Percentiles rank a stretch among this genome's conserved stretches.
Conservation (phyloP, 1,140 invertebrate genomes). For the Trissolcus basalis region DNA sequence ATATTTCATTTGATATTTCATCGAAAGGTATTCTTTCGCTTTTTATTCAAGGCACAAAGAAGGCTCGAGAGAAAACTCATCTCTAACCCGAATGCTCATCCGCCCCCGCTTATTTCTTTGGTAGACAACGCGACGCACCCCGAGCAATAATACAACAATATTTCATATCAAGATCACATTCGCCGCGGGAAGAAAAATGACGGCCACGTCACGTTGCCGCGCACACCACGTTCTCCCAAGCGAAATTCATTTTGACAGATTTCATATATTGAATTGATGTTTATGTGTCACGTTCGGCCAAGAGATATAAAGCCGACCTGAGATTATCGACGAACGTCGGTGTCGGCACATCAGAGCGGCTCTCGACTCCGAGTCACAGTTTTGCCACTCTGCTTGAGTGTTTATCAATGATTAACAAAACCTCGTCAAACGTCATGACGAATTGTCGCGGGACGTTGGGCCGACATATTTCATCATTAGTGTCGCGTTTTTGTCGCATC, state of each 20-base stretch:
- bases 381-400: too few species aligned
- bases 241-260: slow-evolving; percentile 77
- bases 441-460: too few species aligned
- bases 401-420: background rate
- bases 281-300: slow-evolving; percentile 64
- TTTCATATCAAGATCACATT: slow-evolving; percentile 75
- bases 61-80: slow-evolving; percentile 55
- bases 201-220: slow-evolving; percentile 64
- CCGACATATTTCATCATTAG: slow-evolving; percentile 53
- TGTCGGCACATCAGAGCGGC: slow-evolving; percentile 14
- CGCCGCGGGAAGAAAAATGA: slow-evolving; percentile 74
- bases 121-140: slow-evolving; percentile 63
- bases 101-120: slow-evolving; percentile 52
- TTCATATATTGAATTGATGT: slow-evolving; percentile 77
- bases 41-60: slow-evolving; percentile 60
- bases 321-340: slow-evolving; percentile 55
- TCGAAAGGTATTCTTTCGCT: slow-evolving; percentile 57
- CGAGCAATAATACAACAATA: slow-evolving; percentile 75
- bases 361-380: too few species aligned
- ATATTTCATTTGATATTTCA: slow-evolving; percentile 57
- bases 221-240: slow-evolving; percentile 62
- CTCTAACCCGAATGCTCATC: slow-evolving; percentile 53
- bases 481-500: slow-evolving; percentile 17
- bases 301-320: slow-evolving; percentile 42
- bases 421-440: slow-evolving; percentile 16